phyloP scores from a whole-genome alignment of 2,113 vertebrate species.

The Pedionomus torquatus region DNA sequence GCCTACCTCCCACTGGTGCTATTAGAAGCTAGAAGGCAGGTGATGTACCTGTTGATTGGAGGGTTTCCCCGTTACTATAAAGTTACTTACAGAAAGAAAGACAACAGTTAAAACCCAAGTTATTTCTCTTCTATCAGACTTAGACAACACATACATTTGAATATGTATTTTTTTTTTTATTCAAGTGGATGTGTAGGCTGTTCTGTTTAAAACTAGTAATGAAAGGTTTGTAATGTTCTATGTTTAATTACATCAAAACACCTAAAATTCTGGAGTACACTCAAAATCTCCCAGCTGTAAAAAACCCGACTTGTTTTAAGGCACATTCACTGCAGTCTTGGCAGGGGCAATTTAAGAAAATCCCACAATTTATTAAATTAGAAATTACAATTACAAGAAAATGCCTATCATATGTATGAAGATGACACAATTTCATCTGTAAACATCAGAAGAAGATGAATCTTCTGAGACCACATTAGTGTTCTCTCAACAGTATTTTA shows the following conservation, averaged over 20 bases:
- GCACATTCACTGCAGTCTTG: background rate
- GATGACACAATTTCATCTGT: background rate
- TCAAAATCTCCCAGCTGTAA: background rate
- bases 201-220: background rate
- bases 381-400: background rate
- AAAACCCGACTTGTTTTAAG: background rate
- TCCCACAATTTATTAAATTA: background rate
- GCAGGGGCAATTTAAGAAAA: background rate
- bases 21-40: slow-evolving; percentile 60
- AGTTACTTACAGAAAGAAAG: slow-evolving; percentile 60
- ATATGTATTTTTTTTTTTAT: background rate
- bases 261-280: background rate
- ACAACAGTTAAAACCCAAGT: slow-evolving; percentile 22
- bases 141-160: slow-evolving; percentile 18
- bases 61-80: slow-evolving; percentile 54
- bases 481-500: background rate
- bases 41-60: slow-evolving; percentile 62
- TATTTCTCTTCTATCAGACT: slow-evolving; percentile 46
- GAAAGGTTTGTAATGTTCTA: background rate
- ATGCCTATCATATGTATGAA: background rate
- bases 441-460: background rate
- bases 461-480: background rate
- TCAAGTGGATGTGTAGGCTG: background rate
- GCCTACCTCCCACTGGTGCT: slow-evolving; percentile 51
- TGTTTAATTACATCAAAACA: background rate